These are phyloP conservation scores for Burhinus bistriatus DNA, from an alignment of 2,113 vertebrate species.

Conservation along the genomic window DNA sequence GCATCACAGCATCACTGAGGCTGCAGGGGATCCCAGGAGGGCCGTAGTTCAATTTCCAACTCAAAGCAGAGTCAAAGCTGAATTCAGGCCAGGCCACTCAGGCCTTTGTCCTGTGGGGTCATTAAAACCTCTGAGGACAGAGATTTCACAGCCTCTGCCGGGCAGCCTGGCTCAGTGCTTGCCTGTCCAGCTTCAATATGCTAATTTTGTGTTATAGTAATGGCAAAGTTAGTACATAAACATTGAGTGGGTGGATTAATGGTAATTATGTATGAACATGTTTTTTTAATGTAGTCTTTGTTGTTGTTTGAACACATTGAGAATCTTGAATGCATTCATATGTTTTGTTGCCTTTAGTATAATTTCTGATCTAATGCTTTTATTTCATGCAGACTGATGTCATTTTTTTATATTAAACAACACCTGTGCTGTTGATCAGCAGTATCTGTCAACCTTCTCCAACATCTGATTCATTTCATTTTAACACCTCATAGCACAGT, in stretches of 20 bases:
- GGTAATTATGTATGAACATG: background rate
- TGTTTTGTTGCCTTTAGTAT: background rate
- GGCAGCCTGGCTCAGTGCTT: background rate
- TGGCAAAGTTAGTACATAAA: background rate
- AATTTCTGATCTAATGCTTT: background rate
- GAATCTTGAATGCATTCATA: background rate
- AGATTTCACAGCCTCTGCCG: background rate
- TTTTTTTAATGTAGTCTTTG: background rate
- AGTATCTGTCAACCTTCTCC: background rate
- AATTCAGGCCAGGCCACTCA: background rate
- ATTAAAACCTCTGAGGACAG: background rate
- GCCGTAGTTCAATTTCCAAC: background rate
- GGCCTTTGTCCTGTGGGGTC: background rate
- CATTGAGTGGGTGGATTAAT: background rate
- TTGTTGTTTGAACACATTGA: background rate
- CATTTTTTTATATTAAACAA: background rate
- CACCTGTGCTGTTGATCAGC: background rate
- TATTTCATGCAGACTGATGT: background rate
- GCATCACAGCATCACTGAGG: background rate
- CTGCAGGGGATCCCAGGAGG: background rate
- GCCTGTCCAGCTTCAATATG: background rate
- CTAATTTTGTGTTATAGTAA: background rate
- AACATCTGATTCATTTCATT: background rate
- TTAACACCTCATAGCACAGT: background rate
- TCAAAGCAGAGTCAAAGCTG: background rate